Evolutionary conservation across 1,140 invertebrate genomes (phyloP), one percentile per base, ranked within the genome.

Genomic region (Ips nitidus): DNA sequence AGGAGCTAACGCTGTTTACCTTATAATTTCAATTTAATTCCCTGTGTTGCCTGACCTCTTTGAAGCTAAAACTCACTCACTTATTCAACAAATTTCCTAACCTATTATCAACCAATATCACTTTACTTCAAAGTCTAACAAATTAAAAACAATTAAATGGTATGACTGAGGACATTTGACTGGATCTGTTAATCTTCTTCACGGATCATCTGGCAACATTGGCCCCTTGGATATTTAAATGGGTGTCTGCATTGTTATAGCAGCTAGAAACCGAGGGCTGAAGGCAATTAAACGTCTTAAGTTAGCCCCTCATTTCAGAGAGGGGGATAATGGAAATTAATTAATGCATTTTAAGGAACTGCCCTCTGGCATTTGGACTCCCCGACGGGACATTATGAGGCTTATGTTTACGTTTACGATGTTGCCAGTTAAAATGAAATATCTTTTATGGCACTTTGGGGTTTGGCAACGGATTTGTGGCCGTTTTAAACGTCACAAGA

Each of bases 1-100:
- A 5, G 47, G 50, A 36, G 61, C 47, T 64, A 64, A 64, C 52
- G 52, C 47, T 56, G 53, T 43, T 66, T 66, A 66, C 64, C 64
- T 56, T 47, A 40, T 37, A 55, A 22, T 55, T 8, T 55, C 22
- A 22, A 22, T 22, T 22, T 22, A 22, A 22, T 22, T 22, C 22
- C 22, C 22, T 22, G 22, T 22, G 22, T 22, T 22, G 22, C 22
- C 22, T 22, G 22, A 22, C 22, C 22, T 22, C 22, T 22, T 22
- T 22, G 22, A 22, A 22, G 22, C 22, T 22, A 22, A 22, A 22
- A 22, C 22, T 22, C 22, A 22, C 22, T 22, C 22, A 22, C 22
- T 22, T 22, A 22, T 22, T 22, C 22, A 22, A 22, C 22, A 22
- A 22, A 22, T 22, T 22, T 22, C 22, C 22, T 22, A 22, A 22